These are phyloP conservation scores for Dicentrarchus labrax DNA, from an alignment of 2,113 vertebrate species.

Conservation along the genomic window DNA sequence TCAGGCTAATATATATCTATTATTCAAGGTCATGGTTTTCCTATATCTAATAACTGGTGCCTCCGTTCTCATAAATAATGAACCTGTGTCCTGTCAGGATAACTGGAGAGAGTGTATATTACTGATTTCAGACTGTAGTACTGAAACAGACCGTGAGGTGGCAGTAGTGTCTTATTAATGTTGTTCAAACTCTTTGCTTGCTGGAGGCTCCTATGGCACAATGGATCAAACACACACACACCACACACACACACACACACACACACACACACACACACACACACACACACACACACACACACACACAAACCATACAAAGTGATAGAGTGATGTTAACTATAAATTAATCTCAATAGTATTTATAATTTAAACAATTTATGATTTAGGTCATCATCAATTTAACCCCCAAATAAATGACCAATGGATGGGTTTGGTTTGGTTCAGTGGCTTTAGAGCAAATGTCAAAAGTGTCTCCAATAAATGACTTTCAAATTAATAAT, in stretches of 20 bases:
- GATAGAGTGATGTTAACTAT: background rate
- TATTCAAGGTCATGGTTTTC: background rate
- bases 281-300: background rate
- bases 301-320: background rate
- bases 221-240: background rate
- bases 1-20: too few species aligned
- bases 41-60: background rate
- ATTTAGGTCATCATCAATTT: background rate
- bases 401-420: background rate
- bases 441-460: too few species aligned
- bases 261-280: background rate
- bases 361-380: background rate
- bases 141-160: conserved; percentile 1
- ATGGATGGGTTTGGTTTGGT: background rate
- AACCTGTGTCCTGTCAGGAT: background rate
- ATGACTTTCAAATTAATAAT: background rate
- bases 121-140: conserved; percentile 27
- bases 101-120: background rate
- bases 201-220: background rate
- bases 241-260: background rate
- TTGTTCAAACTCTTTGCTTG: background rate
- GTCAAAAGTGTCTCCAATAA: background rate
- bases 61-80: background rate
- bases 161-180: conserved; percentile 52
- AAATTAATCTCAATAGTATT: background rate